These are phyloP conservation scores for Epinephelus coioides DNA, from an alignment of 2,797 vertebrate genomes.

Conservation along the genomic window DNA sequence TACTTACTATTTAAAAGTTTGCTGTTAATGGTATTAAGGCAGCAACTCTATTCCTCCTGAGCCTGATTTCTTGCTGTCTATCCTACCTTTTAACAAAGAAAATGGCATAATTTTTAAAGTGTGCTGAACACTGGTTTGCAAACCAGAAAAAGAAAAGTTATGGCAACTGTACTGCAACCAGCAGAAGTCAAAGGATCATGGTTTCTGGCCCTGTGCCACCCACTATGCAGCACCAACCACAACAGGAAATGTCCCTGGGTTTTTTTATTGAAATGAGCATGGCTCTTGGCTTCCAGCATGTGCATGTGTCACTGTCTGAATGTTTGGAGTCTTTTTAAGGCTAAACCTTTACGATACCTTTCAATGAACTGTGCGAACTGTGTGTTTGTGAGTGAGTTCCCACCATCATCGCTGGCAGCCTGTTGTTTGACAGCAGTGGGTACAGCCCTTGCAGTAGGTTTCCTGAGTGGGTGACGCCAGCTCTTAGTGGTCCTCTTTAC, in stretches of 20 bases:
- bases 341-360: slow-evolving; percentile 24
- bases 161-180: slow-evolving; percentile 31
- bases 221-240: slow-evolving; percentile 39
- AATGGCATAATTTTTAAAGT: slow-evolving; percentile 13
- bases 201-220: slow-evolving; percentile 56
- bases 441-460: slow-evolving; percentile 92
- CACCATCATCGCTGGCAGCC: slow-evolving; percentile 92
- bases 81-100: slow-evolving; percentile 15
- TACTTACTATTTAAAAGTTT: slow-evolving; percentile 26
- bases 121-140: slow-evolving; percentile 22
- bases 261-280: slow-evolving; percentile 50
- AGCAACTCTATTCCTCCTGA: background rate
- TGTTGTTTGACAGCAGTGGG: slow-evolving; percentile 95
- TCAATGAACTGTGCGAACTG: slow-evolving; percentile 36
- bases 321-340: slow-evolving; percentile 25
- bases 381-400: slow-evolving; percentile 27
- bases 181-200: slow-evolving; percentile 45
- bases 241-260: slow-evolving; percentile 54
- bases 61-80: background rate
- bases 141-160: slow-evolving; percentile 11
- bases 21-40: slow-evolving; percentile 2
- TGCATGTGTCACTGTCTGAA: slow-evolving; percentile 26
- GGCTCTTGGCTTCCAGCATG: slow-evolving; percentile 30
- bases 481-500: slow-evolving; percentile 91
- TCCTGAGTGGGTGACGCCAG: slow-evolving; percentile 94